phyloP scores from a whole-genome alignment of 1,140 invertebrate species.

The Zaprionus davidi region DNA sequence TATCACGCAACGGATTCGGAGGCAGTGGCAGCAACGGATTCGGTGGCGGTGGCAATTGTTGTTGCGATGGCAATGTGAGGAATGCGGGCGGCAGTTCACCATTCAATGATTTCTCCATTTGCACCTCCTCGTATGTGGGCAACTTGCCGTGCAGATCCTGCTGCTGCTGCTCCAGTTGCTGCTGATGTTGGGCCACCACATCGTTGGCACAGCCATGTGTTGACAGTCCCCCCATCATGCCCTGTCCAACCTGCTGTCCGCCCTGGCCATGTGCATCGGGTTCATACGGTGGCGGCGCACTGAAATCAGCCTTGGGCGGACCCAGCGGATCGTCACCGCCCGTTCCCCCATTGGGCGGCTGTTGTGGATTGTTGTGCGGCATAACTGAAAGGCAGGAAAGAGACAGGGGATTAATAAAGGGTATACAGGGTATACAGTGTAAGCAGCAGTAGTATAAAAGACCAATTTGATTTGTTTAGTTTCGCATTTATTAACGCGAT shows the following conservation, averaged over 20 bases:
- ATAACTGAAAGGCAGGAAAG: conserved; percentile 48
- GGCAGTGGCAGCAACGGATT: conserved; percentile 69
- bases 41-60: conserved; percentile 70
- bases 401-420: neutral
- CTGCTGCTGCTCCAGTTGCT: conserved; percentile 50
- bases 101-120: conserved; percentile 92
- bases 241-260: conserved; percentile 45
- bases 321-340: conserved; percentile 87
- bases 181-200: conserved; percentile 15
- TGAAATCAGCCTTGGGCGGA: conserved; percentile 92
- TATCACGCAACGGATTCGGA: conserved; percentile 83
- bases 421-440: neutral
- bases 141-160: conserved; percentile 88
- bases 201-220: conserved; percentile 24
- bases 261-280: conserved; percentile 44
- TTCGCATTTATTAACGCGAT: conserved; percentile 35
- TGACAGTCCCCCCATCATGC: conserved; percentile 20
- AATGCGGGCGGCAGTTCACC: conserved; percentile 86
- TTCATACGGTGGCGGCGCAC: conserved; percentile 92
- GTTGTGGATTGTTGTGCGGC: conserved; percentile 73
- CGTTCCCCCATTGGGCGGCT: conserved; percentile 26
- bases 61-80: conserved; percentile 64
- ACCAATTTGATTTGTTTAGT: neutral
- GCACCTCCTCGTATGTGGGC: conserved; percentile 96
- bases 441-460: too few species aligned